phyloP scores from a whole-genome alignment of 2,888 invertebrate genomes.

The Drosophila antonietae region DNA sequence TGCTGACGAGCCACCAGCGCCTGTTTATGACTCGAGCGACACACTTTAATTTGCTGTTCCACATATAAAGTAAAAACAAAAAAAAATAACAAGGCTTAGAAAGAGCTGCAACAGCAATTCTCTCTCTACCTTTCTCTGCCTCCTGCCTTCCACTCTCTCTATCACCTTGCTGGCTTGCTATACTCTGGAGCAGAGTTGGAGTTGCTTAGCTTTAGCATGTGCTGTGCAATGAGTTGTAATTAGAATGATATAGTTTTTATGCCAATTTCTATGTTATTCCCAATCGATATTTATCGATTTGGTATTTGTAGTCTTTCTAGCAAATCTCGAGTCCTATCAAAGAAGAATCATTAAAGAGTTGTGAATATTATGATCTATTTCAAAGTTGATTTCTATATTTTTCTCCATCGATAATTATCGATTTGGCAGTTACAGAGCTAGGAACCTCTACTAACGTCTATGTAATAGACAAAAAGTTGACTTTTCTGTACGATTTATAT shows the following conservation, averaged over 20 bases:
- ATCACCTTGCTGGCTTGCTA: neutral
- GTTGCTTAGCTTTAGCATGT: neutral
- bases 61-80: neutral
- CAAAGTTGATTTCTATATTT: neutral
- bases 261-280: neutral
- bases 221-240: neutral
- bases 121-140: neutral
- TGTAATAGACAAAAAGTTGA: too few relatives aligned
- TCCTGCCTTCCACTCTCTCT: neutral
- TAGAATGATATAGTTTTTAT: neutral
- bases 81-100: constrained; percentile 35
- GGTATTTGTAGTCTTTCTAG: neutral
- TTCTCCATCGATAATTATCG: neutral
- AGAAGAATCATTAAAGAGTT: neutral
- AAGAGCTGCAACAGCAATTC: constrained; percentile 33
- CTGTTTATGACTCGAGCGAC: constrained; percentile 41
- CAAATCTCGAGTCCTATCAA: neutral
- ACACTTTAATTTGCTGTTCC: constrained; percentile 22
- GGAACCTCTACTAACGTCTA: too few relatives aligned
- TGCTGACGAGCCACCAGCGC: constrained; percentile 17
- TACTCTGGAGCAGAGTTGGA: neutral
- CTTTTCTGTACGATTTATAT: too few relatives aligned
- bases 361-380: neutral
- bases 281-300: neutral
- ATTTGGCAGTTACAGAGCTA: neutral